Evolutionary conservation across 2,113 vertebrate species (phyloP).

Genomic region (Rhabdornis inornatus): DNA sequence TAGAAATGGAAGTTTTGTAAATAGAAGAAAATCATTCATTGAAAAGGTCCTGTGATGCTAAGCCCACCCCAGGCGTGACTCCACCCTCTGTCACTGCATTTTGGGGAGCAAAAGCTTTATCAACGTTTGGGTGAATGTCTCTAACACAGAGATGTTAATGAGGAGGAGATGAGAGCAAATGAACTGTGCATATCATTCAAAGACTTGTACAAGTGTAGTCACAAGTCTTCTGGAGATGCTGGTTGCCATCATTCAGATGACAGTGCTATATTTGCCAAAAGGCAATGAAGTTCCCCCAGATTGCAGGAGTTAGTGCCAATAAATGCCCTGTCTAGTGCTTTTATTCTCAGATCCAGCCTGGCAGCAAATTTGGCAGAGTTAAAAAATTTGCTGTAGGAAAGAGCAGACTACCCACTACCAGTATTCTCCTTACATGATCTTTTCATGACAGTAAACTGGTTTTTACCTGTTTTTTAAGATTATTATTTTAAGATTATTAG

Average conservation of each 20-base stretch:
- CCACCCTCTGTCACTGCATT: neutral
- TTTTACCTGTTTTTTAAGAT: neutral
- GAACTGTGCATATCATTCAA: neutral
- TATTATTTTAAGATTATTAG: neutral
- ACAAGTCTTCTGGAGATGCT: neutral
- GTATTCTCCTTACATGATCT: neutral
- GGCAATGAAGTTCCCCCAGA: neutral
- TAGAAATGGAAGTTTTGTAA: neutral
- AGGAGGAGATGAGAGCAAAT: neutral
- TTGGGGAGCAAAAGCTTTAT: neutral
- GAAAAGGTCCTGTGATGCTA: neutral
- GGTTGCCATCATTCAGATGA: neutral
- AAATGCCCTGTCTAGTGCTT: neutral
- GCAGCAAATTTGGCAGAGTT: neutral
- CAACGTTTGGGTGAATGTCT: rapidly evolving
- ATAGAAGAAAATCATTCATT: neutral
- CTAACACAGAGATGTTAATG: rapidly evolving
- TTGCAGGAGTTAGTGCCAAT: neutral
- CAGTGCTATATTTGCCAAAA: neutral
- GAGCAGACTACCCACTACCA: neutral
- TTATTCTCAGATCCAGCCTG: neutral
- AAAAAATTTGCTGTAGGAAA: neutral
- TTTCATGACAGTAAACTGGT: neutral
- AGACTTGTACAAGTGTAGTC: neutral
- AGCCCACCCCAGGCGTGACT: neutral